Evolutionary conservation across 2,888 invertebrate species (phyloP).

Genomic region (Macrophya annulata): DNA sequence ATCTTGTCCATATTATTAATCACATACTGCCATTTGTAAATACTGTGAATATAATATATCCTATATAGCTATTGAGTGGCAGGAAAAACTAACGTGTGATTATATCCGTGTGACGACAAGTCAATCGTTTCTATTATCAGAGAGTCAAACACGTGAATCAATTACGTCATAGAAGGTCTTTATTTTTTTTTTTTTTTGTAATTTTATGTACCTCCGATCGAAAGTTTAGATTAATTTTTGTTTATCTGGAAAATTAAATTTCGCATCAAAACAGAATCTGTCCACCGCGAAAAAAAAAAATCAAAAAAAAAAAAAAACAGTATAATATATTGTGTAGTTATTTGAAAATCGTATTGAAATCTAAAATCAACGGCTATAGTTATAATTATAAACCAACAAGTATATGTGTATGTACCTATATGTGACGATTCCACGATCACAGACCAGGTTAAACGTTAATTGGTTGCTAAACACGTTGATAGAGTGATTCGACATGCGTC

Average conservation of each 20-base stretch:
- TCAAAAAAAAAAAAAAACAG: background rate
- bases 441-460: constrained; percentile 13
- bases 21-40: background rate
- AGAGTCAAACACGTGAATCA: background rate
- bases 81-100: background rate
- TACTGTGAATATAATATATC: background rate
- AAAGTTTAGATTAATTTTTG: background rate
- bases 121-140: background rate
- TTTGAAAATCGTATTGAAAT: background rate
- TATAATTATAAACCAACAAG: background rate
- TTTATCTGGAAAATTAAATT: background rate
- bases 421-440: background rate
- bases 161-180: background rate
- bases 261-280: background rate
- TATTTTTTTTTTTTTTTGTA: background rate
- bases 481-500: constrained; percentile 13
- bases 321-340: background rate
- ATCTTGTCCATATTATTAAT: background rate
- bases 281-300: background rate
- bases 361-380: background rate
- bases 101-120: background rate
- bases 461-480: constrained; percentile 2
- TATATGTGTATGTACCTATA: background rate
- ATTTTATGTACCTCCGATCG: background rate
- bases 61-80: background rate